phyloP scores from a whole-genome alignment of 2,888 invertebrate species.

The Trissolcus japonicus region DNA sequence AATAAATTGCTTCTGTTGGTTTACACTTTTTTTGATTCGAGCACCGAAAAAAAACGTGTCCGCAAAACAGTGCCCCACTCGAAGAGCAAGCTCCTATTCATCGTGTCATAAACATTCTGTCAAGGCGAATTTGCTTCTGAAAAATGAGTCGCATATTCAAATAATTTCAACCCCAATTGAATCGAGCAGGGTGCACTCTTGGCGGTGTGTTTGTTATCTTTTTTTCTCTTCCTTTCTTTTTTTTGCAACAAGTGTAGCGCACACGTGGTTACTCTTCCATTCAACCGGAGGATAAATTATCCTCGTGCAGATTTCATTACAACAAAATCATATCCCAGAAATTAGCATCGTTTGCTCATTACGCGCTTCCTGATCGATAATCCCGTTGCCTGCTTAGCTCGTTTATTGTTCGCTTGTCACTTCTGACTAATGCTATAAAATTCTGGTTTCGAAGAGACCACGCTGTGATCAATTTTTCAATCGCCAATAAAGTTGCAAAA shows the following conservation, averaged over 20 bases:
- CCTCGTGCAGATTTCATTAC: constrained; percentile 53
- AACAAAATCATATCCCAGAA: constrained; percentile 52
- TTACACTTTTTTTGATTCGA: constrained; percentile 19
- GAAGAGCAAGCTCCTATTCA: constrained; percentile 57
- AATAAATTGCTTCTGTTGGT: constrained; percentile 38
- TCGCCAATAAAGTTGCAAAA: constrained; percentile 7
- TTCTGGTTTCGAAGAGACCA: constrained; percentile 31
- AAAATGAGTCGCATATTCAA: constrained; percentile 56
- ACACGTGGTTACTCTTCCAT: constrained; percentile 57
- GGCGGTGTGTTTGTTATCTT: constrained; percentile 42
- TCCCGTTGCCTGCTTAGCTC: constrained; percentile 50
- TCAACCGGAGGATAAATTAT: constrained; percentile 58
- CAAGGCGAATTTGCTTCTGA: constrained; percentile 45
- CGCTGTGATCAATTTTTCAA: constrained; percentile 48
- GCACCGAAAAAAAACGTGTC: constrained; percentile 54
- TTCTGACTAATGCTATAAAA: constrained; percentile 36
- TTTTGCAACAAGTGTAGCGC: constrained; percentile 67
- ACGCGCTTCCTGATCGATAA: constrained; percentile 45
- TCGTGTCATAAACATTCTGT: constrained; percentile 51
- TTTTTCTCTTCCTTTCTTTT: constrained; percentile 15
- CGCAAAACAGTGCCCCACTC: constrained; percentile 58
- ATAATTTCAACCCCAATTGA: constrained; percentile 74
- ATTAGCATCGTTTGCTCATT: constrained; percentile 64
- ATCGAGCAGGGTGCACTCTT: constrained; percentile 55
- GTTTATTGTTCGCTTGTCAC: constrained; percentile 46